phyloP scores from a whole-genome alignment of 1,140 invertebrate species.

The Drosophila guanche region DNA sequence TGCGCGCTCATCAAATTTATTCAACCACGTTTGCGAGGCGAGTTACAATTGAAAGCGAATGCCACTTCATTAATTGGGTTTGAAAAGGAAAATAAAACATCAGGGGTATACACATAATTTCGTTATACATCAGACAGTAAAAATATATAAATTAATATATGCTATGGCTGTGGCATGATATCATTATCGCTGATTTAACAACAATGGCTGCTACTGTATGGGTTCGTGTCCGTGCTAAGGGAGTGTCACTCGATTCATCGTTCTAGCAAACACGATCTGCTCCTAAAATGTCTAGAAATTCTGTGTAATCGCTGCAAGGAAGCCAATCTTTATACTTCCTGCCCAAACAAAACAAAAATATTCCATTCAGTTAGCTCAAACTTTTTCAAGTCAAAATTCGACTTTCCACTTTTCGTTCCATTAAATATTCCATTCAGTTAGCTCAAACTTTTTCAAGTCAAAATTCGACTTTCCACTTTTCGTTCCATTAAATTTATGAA shows the following conservation, averaged over 20 bases:
- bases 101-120: neutral
- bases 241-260: neutral
- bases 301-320: too few relatives aligned
- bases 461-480: too few relatives aligned
- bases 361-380: too few relatives aligned
- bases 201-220: neutral
- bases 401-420: too few relatives aligned
- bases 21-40: slow-evolving; percentile 35
- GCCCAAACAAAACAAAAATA: too few relatives aligned
- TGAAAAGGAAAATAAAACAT: slow-evolving; percentile 2
- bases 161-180: slow-evolving; percentile 3
- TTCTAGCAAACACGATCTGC: too few relatives aligned
- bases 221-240: slow-evolving; percentile 21
- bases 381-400: too few relatives aligned
- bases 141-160: neutral
- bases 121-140: neutral
- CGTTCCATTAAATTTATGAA: too few relatives aligned
- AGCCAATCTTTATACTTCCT: too few relatives aligned
- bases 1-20: slow-evolving; percentile 26
- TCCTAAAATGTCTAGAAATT: neutral
- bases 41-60: slow-evolving; percentile 37
- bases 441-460: too few relatives aligned
- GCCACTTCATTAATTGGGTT: slow-evolving; percentile 25
- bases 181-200: neutral
- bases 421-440: too few relatives aligned